Base-by-base conservation (phyloP, 2,797 vertebrate genomes). In the Graptemys geographica region DNA sequence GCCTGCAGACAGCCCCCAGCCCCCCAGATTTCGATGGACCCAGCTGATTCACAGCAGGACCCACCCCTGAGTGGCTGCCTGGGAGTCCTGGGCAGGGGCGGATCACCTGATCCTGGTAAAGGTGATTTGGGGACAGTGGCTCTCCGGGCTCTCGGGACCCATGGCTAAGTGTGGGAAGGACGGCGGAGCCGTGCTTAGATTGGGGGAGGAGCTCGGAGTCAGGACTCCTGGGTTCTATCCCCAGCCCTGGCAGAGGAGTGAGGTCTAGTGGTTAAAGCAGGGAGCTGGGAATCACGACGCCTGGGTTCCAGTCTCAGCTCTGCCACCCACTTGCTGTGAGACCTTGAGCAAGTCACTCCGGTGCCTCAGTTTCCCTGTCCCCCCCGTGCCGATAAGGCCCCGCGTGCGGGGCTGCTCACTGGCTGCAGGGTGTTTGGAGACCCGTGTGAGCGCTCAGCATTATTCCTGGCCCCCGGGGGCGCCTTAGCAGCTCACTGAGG, bases 161-260 rank as follows among this genome's bases (percentile, higher is more conserved):
- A 21, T 37, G 59, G 18, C 65, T 23, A 23, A 21, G 65, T 72
- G 65, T 23, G 19, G n/a, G 65, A 72, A 37, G 65, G 16, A 72
- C 2, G 5, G 33, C 37, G 1, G 19, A 72, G n/a, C 19, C 0
- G 1, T 37, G 65, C 10, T 72, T 72, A 41, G n/a, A 41, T 41
- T 10, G n/a, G 19, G 8, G n/a, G 18, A 72, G 19, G 19, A 72
- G 19, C 65, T 69, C 18, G 18, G n/a, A 69, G n/a, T 37, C 65
- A 37, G n/a, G 19, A 21, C n/a, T 69, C 19, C 18, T 69, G 16
- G 19, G 65, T 37, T 23, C 65, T 37, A n/a, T 5, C 37, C 19
- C 8, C 65, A 69, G n/a, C 16, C 37, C 65, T 18, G 8, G n/a
- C 18, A 37, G 65, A 37, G 37, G n/a, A 37, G 15, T 69, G 65